These are phyloP conservation scores for Atherix ibis DNA, from an alignment of 2,888 invertebrate genomes.

Conservation along the genomic window DNA sequence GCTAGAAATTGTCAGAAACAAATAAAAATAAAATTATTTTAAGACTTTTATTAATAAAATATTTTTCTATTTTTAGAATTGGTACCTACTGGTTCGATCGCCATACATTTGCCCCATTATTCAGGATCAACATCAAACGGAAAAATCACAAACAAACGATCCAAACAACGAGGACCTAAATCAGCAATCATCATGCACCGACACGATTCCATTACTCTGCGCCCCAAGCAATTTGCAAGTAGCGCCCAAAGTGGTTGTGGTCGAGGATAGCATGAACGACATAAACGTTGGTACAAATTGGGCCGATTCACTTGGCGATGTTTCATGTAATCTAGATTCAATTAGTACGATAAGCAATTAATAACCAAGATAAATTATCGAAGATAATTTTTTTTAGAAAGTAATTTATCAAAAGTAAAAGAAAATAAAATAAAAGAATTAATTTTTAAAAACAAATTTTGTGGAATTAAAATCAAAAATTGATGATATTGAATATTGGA, in stretches of 20 bases:
- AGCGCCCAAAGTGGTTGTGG: constrained; percentile 7
- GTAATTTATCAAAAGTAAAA: too few species aligned
- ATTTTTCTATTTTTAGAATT: constrained; percentile 10
- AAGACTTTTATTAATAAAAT: too few species aligned
- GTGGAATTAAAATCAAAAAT: too few species aligned
- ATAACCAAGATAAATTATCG: too few species aligned
- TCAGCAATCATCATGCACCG: constrained; percentile 10
- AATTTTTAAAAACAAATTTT: too few species aligned
- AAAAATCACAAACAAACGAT: constrained; percentile 10
- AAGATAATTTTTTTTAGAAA: too few species aligned
- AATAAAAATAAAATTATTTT: neutral
- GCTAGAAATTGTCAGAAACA: too few species aligned
- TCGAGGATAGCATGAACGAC: constrained; percentile 11
- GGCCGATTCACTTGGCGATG: constrained; percentile 9
- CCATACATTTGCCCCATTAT: constrained; percentile 12
- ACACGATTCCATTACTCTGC: constrained; percentile 14
- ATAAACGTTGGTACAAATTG: constrained; percentile 8
- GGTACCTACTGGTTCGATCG: constrained; percentile 12
- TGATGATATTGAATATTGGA: too few species aligned
- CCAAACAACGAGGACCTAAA: constrained; percentile 9
- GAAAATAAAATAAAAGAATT: too few species aligned
- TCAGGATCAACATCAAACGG: constrained; percentile 11
- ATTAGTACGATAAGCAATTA: constrained; percentile 16
- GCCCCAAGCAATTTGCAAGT: constrained; percentile 8
- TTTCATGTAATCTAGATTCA: constrained; percentile 13